Conservation (phyloP, 1,140 invertebrate genomes). For the Zaprionus gabonicus region DNA sequence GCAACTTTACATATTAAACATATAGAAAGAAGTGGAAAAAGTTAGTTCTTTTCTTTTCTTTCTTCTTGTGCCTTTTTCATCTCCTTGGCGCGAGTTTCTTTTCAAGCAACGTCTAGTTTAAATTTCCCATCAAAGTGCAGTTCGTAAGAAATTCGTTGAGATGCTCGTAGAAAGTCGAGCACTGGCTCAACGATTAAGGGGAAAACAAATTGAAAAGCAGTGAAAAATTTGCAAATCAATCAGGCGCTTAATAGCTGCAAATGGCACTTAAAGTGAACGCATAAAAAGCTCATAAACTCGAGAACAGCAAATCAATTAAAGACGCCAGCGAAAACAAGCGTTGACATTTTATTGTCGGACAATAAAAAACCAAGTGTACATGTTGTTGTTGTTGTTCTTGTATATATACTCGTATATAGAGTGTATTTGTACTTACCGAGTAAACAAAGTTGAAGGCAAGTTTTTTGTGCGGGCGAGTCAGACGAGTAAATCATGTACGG, state of each 20-base stretch:
- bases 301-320: slow-evolving; percentile 33
- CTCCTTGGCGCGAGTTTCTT: background rate
- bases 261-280: slow-evolving; percentile 24
- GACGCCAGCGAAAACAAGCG: slow-evolving; percentile 11
- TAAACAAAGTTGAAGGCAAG: slow-evolving; percentile 37
- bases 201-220: slow-evolving; percentile 23
- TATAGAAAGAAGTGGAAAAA: slow-evolving; percentile 16
- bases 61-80: background rate
- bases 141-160: slow-evolving; percentile 10
- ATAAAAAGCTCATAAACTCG: slow-evolving; percentile 38
- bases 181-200: background rate
- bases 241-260: slow-evolving; percentile 1
- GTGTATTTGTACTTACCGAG: background rate
- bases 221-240: slow-evolving; percentile 19
- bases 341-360: slow-evolving; percentile 31
- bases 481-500: slow-evolving; percentile 44
- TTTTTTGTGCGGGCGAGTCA: slow-evolving; percentile 25
- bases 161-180: background rate
- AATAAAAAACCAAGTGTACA: slow-evolving; percentile 29
- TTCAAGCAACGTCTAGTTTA: background rate
- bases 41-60: slow-evolving; percentile 2
- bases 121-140: background rate
- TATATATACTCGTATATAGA: background rate
- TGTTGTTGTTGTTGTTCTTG: background rate
- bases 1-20: slow-evolving; percentile 31